Evolutionary conservation across 2,797 vertebrate species (phyloP), one percentile per base, ranked within the genome.

Genomic region (Picus viridis): DNA sequence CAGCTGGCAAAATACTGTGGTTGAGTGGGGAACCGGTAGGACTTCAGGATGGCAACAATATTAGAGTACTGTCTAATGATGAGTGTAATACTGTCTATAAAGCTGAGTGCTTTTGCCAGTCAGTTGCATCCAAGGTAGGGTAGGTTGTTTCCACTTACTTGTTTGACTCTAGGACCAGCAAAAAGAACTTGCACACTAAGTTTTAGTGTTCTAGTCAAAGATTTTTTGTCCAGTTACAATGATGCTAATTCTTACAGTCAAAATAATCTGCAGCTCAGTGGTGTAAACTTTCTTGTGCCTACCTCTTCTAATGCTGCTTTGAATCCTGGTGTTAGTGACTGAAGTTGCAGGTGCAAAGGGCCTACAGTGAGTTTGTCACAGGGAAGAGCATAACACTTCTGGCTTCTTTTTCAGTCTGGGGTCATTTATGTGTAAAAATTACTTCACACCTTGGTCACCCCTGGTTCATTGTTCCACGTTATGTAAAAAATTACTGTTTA

Each of bases 161-260:
- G 16, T 56, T 77, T 32, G 71, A 39, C 19, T 68, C 43, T 62
- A 80, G 17, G 67, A 51, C 23, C 13, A 18, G 24, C 12, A 72
- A 69, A 74, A 74, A 63, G 16, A 56, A 14, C n/a, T 61, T 2
- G 0, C 5, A 47, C 13, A 10, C 2, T 1, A 32, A 2, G 4
- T 71, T 77, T 45, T 64, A 53, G 32, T 43, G 56, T 32, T 51
- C 9, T 5, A 45, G 6, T 63, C 32, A 36, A 57, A 16, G 32
- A 12, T 2, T 62, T 15, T 15, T 29, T 82, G 30, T 62, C 41
- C 7, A 2, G 9, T 54, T 75, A 51, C 5, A 32, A 13, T 0
- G 0, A 6, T 22, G 27, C 20, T 58, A 58, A 58, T 9, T 22
- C 19, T 86, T 76, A 22, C 6, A 54, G 58, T 80, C 10, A 73